Evolutionary conservation across 1,140 invertebrate genomes (phyloP).

Genomic region (Rhizoglyphus robini): DNA sequence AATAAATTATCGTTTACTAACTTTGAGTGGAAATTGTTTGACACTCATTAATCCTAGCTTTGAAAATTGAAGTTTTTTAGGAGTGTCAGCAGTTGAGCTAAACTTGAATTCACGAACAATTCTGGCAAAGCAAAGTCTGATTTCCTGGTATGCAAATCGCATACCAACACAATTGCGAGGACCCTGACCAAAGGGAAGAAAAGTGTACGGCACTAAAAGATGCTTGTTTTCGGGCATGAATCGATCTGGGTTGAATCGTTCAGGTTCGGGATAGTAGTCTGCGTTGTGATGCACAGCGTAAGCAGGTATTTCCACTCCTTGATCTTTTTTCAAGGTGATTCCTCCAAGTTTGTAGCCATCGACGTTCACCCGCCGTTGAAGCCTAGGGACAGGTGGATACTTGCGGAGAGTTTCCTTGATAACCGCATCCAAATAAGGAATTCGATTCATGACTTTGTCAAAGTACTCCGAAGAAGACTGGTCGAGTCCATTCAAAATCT

Average conservation of each 20-base stretch:
- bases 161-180: constrained; percentile 31
- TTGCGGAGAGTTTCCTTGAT: constrained; percentile 35
- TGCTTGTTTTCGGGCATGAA: constrained; percentile 24
- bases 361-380: background rate
- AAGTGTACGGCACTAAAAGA: constrained; percentile 26
- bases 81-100: background rate
- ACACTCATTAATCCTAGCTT: background rate
- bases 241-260: constrained; percentile 26
- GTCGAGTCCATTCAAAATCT: too few species aligned
- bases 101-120: background rate
- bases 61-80: background rate
- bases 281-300: constrained; percentile 40
- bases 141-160: constrained; percentile 28
- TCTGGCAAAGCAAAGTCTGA: constrained; percentile 27
- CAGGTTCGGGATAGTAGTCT: constrained; percentile 24
- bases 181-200: constrained; percentile 32
- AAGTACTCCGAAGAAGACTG: background rate
- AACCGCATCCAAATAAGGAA: constrained; percentile 31
- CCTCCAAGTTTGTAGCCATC: background rate
- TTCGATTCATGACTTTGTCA: constrained; percentile 12
- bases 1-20: too few species aligned
- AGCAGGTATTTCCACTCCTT: constrained; percentile 36
- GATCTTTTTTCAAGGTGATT: constrained; percentile 30
- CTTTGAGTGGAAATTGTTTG: too few species aligned
- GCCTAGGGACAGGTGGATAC: constrained; percentile 31